Evolutionary conservation across 2,888 invertebrate species (phyloP), one percentile per base, ranked within the genome.

Genomic region (Netelia melanura): DNA sequence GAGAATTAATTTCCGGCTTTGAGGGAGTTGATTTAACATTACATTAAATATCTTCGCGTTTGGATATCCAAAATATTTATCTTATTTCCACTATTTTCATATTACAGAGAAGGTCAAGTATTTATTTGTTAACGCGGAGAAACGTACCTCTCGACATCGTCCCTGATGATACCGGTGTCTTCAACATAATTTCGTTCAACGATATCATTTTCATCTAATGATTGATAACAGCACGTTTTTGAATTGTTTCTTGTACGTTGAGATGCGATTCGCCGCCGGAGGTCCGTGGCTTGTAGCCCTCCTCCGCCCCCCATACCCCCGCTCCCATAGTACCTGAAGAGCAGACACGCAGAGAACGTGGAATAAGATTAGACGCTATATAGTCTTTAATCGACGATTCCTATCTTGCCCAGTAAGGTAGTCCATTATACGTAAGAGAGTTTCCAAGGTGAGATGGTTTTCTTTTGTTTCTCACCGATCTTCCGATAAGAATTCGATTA

Each of bases 271-370:
- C 91, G 91, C 91, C 92, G 92, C 91, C 91, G 93, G 93, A 93
- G 91, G 91, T 93, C 92, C 92, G 93, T 93, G 93, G 93, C 93
- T 90, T 91, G 92, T 91, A 92, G 93, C 93, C 93, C 93, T 93
- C 93, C 93, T 92, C 93, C 93, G 92, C 91, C 93, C 93, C 91
- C 93, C 93, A 93, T 93, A 88, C 93, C 93, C 92, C 93, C 91
- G 92, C 92, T 93, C 93, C 93, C 93, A 93, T 93, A 93, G 93
- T 93, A 93, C 90, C 93, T 93, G 89, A 3, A 74, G 17, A 61
- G 11, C 11, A 68, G 3, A 78, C 48, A 58, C 14, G 70, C 23
- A 70, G 58, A 71, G 52, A 23, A 77, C 56, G 14, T 11, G 10
- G 14, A 48, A 48, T 48, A 10, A 48, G 48, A 14, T 14, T 48